A percentile compares a stretch with the other conserved stretches of the same genome.
These are phyloP conservation scores for Caenorhabditis remanei DNA, from an alignment of 1,140 invertebrate genomes.

Conservation along the genomic window DNA sequence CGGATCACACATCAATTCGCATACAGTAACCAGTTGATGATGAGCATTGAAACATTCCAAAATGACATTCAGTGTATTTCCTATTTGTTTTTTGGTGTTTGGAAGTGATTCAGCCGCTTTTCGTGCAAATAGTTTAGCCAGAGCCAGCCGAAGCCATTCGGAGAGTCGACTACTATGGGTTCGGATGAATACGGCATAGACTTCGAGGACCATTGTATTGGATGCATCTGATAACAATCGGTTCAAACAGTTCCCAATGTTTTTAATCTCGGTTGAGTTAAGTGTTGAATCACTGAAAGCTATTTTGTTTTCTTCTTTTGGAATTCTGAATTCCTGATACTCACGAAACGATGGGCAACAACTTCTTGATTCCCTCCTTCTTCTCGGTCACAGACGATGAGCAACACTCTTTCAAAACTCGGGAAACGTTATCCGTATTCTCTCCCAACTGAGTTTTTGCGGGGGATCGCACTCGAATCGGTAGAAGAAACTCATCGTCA, in stretches of 20 bases:
- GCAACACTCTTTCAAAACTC: conserved; percentile 35
- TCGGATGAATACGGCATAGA: conserved; percentile 28
- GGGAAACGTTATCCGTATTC: neutral
- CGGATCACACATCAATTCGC: conserved; percentile 41
- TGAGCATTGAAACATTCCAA: conserved; percentile 49
- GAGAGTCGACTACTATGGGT: conserved; percentile 22
- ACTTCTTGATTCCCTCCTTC: conserved; percentile 40
- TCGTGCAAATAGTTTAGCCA: conserved; percentile 14
- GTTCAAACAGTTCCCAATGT: conserved; percentile 39
- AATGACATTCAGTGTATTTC: conserved; percentile 14
- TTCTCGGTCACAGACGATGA: conserved; percentile 23
- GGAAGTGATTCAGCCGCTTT: conserved; percentile 19
- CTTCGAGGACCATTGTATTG: conserved; percentile 21
- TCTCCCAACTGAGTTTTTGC: neutral
- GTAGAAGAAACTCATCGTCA: conserved; percentile 20
- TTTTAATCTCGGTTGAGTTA: conserved; percentile 4
- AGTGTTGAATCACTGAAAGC: conserved; percentile 32
- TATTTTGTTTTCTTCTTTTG: neutral
- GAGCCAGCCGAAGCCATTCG: conserved; percentile 31
- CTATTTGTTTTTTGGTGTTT: conserved; percentile 44
- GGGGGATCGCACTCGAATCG: conserved; percentile 3
- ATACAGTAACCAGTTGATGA: conserved; percentile 41
- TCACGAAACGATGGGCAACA: conserved; percentile 30
- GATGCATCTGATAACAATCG: conserved; percentile 23
- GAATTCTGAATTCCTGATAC: neutral